Base-by-base conservation (phyloP, 2,888 invertebrate species). In the Parnassius glacialis region DNA sequence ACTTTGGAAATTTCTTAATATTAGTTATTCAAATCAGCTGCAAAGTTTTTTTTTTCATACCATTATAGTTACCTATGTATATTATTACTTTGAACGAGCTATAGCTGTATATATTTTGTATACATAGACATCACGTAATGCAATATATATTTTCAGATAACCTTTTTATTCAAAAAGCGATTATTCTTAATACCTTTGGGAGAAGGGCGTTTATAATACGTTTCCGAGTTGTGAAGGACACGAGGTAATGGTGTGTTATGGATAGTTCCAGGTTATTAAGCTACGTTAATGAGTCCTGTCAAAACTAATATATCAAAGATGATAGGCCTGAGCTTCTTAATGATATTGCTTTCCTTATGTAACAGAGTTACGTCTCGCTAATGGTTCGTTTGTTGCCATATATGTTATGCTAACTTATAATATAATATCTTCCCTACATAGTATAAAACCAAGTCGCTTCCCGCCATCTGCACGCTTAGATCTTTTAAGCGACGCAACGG, bases 271-370 rank as follows among this genome's bases (percentile, higher is more conserved):
- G 69, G 72, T 74, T 74, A 73, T 77, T 73, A 71, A 66, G 65
- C 62, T 64, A 57, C 71, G 73, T 71, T 81, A 81, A 80, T 76
- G 78, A 76, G 73, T 76, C 72, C 74, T 77, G 77, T 78, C 73
- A 74, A 76, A 78, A 74, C 72, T 74, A 72, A 80, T 79, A 78
- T 76, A 72, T 80, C 78, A 79, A 74, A 67, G 61, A 67, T 66
- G 63, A 67, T 68, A 67, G 68, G 44, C 51, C 51, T n/a, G 43
- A 57, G 57, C 62, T 42, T 50, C 57, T 34, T 54, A 68, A 68
- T 62, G 66, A 61, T 65, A 60, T 64, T 59, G 64, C 62, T 64
- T 68, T 64, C 67, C 63, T 59, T 64, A 63, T 65, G 65, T 65
- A 61, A 52, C 52, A 59, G 59, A 20, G 43, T 57, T 52, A 61